A percentile compares a stretch with the other conserved stretches of the same genome.
Conservation (phyloP, 2,888 invertebrate species). For the Trilocha varians region DNA sequence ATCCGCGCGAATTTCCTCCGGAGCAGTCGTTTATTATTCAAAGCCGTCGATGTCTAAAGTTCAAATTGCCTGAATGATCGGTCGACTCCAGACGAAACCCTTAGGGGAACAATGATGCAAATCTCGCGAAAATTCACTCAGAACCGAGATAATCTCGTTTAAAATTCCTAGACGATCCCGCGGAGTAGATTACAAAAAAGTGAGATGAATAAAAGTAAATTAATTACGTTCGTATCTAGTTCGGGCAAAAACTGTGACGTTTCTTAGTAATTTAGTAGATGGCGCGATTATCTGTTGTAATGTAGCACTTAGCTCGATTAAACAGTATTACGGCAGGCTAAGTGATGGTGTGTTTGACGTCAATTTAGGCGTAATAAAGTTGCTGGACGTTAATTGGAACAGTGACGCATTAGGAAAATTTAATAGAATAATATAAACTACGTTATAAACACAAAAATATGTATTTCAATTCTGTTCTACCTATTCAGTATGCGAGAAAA, state of each 20-base stretch:
- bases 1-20: background rate
- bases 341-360: no score
- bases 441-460: no score
- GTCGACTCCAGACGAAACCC: constrained; percentile 15
- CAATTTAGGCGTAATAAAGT: no score
- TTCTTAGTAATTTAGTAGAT: background rate
- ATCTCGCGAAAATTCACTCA: constrained; percentile 7
- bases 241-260: background rate
- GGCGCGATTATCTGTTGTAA: background rate
- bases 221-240: background rate
- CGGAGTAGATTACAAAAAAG: background rate
- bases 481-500: no score
- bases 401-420: no score
- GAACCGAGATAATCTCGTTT: constrained; percentile 10
- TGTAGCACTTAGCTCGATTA: background rate
- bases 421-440: no score
- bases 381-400: no score
- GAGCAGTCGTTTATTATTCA: constrained; percentile 16
- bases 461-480: no score
- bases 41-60: constrained; percentile 13
- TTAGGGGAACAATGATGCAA: constrained; percentile 9
- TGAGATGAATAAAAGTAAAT: constrained; percentile 1
- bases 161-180: constrained; percentile 3
- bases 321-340: no score
- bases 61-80: constrained; percentile 17